These are phyloP conservation scores for Nerophis ophidion DNA, from an alignment of 2,113 vertebrate genomes.

Conservation along the genomic window DNA sequence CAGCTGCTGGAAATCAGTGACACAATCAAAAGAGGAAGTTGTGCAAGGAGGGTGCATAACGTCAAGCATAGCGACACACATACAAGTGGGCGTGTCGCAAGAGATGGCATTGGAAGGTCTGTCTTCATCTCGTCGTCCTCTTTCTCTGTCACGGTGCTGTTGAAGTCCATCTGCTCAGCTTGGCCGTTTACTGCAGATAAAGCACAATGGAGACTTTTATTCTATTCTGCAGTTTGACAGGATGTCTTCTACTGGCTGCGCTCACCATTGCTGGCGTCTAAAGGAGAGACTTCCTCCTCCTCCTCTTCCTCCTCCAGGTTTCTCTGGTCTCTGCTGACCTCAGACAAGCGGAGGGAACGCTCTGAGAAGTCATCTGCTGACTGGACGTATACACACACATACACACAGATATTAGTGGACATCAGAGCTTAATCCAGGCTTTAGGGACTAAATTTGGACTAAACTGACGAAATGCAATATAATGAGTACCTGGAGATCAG, in stretches of 20 bases:
- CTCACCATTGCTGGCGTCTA: constrained; percentile 54
- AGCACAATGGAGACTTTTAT: neutral
- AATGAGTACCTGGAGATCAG: too few species aligned
- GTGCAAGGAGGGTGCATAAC: neutral
- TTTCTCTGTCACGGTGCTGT: constrained; percentile 72
- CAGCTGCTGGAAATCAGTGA: constrained; percentile 49
- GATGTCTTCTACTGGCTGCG: neutral
- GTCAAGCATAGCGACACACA: neutral
- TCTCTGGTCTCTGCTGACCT: constrained; percentile 75
- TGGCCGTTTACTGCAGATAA: constrained; percentile 67
- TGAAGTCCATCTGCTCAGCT: constrained; percentile 75
- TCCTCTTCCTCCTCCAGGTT: constrained; percentile 68
- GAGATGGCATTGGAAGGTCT: constrained; percentile 15
- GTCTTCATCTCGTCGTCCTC: constrained; percentile 65
- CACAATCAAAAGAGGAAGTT: constrained; percentile 3
- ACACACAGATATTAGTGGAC: neutral
- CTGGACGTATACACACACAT: constrained; percentile 47
- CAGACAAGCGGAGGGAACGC: constrained; percentile 77
- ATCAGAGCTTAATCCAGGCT: too few species aligned
- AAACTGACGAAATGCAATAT: too few species aligned
- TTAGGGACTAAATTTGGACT: too few species aligned
- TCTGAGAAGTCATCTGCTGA: constrained; percentile 86
- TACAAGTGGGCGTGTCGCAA: constrained; percentile 48
- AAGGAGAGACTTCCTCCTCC: constrained; percentile 32
- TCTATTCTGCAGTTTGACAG: neutral